phyloP scores from a whole-genome alignment of 2,797 vertebrate genomes.

The Synaphobranchus kaupii region DNA sequence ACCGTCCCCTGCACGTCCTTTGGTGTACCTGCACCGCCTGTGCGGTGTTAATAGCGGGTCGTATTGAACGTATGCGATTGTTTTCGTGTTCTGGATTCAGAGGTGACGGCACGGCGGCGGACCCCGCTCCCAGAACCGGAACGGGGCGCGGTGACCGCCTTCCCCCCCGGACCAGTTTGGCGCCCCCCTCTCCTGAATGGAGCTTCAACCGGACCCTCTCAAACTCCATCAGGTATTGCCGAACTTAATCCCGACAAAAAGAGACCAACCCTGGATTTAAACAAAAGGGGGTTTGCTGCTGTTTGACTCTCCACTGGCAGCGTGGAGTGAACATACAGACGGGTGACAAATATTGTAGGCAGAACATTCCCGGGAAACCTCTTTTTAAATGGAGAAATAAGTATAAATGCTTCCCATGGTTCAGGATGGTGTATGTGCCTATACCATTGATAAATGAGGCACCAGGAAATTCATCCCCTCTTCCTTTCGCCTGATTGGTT shows the following conservation, averaged over 20 bases:
- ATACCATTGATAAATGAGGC: not conserved
- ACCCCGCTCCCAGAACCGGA: constrained; percentile 47
- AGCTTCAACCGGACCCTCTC: constrained; percentile 75
- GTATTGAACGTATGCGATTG: not conserved
- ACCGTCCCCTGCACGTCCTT: not conserved
- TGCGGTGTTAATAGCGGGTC: not conserved
- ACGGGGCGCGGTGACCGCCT: constrained; percentile 20
- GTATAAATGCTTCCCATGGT: not conserved
- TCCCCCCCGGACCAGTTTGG: constrained; percentile 43
- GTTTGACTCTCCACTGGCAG: not conserved
- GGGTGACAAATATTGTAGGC: not conserved
- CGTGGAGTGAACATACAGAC: not conserved
- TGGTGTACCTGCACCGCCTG: not conserved
- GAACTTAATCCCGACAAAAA: not conserved
- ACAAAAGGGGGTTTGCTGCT: not conserved
- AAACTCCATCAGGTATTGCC: constrained; percentile 68
- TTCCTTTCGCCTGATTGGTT: not conserved
- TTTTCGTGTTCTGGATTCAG: constrained; percentile 47
- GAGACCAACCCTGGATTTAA: not conserved
- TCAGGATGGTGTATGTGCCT: not conserved
- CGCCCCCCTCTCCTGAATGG: constrained; percentile 58
- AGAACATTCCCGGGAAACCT: not conserved
- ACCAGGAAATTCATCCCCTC: not conserved
- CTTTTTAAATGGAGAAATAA: not conserved
- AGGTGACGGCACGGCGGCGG: constrained; percentile 42